Conservation (phyloP, 2,888 invertebrate species). For the Megastigmus dorsalis region DNA sequence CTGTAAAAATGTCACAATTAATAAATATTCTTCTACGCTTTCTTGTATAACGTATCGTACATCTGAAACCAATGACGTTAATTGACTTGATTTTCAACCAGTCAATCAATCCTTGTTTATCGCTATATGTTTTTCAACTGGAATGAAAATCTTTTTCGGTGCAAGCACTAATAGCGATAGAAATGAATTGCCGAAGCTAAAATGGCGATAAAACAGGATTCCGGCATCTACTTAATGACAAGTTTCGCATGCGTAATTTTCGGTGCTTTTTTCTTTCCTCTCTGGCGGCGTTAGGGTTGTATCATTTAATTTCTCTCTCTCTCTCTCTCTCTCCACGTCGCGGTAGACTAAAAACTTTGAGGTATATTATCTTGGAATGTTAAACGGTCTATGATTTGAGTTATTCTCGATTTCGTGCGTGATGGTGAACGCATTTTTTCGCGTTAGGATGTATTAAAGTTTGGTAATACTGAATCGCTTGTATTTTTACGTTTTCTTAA, state of each 20-base stretch:
- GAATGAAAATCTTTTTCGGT: conserved; percentile 7
- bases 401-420: not conserved
- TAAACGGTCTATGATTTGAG: conserved; percentile 42
- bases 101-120: no score
- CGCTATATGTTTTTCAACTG: no score
- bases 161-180: conserved; percentile 27
- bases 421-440: not conserved
- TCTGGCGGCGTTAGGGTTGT: conserved; percentile 18
- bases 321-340: conserved; percentile 19
- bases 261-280: conserved; percentile 2
- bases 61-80: no score
- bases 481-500: no score
- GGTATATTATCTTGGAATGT: conserved; percentile 38
- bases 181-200: conserved; percentile 38
- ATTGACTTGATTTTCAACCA: no score
- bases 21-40: no score
- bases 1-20: no score
- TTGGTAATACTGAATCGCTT: not conserved
- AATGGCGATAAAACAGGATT: conserved; percentile 44
- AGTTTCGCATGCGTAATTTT: conserved; percentile 47
- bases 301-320: conserved; percentile 34
- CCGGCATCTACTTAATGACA: conserved; percentile 38
- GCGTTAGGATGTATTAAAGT: not conserved
- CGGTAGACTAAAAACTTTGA: conserved; percentile 23
- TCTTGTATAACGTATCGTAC: no score